A percentile compares a stretch with the other conserved stretches of the same genome.
phyloP scores from a whole-genome alignment of 2,113 vertebrate species.

The Greenwoodochromis staneri region DNA sequence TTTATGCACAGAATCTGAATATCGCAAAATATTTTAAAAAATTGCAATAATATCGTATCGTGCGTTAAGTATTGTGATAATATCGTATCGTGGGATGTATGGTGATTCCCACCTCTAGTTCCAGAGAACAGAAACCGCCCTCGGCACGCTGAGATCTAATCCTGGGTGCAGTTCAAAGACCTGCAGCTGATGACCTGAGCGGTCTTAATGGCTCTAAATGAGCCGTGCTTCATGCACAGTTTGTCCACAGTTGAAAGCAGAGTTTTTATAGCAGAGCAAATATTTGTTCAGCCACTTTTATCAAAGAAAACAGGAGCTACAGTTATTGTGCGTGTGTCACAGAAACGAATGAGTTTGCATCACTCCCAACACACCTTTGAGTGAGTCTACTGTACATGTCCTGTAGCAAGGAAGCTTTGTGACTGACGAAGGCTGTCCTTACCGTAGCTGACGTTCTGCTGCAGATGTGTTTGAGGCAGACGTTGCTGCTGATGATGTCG shows the following conservation, averaged over 20 bases:
- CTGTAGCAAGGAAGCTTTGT: not conserved
- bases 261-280: not conserved
- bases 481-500: not conserved
- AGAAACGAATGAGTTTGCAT: not conserved
- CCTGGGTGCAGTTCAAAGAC: not conserved
- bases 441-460: not conserved
- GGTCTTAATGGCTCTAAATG: not conserved
- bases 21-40: too few relatives aligned
- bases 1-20: too few relatives aligned
- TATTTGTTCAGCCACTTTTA: not conserved
- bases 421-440: not conserved
- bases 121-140: not conserved
- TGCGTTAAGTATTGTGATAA: too few relatives aligned
- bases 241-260: not conserved
- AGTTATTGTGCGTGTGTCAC: not conserved
- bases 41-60: too few relatives aligned
- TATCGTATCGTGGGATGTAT: too few relatives aligned
- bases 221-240: not conserved
- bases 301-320: not conserved
- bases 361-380: not conserved
- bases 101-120: too few relatives aligned
- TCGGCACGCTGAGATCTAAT: not conserved
- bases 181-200: not conserved
- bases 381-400: not conserved
- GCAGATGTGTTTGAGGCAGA: not conserved